Conservation (phyloP, 1,140 invertebrate species). For the Aethina tumida region DNA sequence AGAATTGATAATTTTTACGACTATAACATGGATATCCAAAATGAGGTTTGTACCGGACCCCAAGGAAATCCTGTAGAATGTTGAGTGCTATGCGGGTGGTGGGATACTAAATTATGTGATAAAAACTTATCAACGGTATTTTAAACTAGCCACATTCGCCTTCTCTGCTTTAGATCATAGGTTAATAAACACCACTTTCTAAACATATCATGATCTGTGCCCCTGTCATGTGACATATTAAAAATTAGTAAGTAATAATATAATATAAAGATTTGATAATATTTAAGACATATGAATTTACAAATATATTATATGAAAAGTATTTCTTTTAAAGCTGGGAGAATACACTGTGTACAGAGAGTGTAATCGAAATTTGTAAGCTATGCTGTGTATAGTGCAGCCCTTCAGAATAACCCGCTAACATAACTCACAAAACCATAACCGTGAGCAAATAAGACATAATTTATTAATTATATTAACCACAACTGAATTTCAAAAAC, state of each 20-base stretch:
- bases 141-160: constrained; percentile 38
- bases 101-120: constrained; percentile 33
- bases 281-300: constrained; percentile 36
- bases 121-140: constrained; percentile 35
- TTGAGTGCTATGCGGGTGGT: too few relatives aligned
- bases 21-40: too few relatives aligned
- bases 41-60: too few relatives aligned
- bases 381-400: too few relatives aligned
- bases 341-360: too few relatives aligned
- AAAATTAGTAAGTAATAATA: constrained; percentile 37
- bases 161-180: constrained; percentile 39
- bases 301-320: constrained; percentile 25
- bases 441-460: too few relatives aligned
- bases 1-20: too few relatives aligned
- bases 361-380: too few relatives aligned
- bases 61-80: too few relatives aligned
- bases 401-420: too few relatives aligned
- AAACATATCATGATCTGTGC: constrained; percentile 43
- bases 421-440: too few relatives aligned
- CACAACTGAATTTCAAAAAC: constrained; percentile 5
- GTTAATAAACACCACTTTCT: constrained; percentile 38
- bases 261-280: constrained; percentile 37
- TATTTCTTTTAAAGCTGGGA: constrained; percentile 20
- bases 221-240: constrained; percentile 41
- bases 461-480: too few relatives aligned